Base-by-base conservation (phyloP, 1,140 invertebrate species). In the Aphidius ervi region DNA sequence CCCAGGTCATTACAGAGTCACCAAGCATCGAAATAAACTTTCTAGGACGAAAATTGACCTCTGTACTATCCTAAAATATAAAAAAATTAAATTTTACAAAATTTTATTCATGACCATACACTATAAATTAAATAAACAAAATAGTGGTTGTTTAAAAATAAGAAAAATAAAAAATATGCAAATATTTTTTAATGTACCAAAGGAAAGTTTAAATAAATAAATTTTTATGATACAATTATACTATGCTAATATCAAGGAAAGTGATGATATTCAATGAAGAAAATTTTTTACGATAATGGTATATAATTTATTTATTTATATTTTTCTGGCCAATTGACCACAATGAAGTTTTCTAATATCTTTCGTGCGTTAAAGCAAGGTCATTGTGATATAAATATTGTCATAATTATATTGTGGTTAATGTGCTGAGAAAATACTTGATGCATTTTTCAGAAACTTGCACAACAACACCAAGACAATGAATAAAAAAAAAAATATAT, bases 1-100 rank as follows among this genome's bases (percentile, higher is more conserved):
- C 60, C 60, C 60, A 62, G 55, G 60, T 62, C 60, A 57, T 57
- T 62, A 50, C 46, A 49, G 55, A 31, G n/a, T 57, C 39, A 54
- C 16, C 31, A 9, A 37, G 31, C 5, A 37, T 41, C 23, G 31
- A 57, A 9, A 52, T 56, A 40, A 16, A 23, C 6, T 57, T 61
- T 57, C 41, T 56, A 49, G 47, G 59, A 56, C 39, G 48, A 20
- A 1, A 59, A 53, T 46, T 55, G 43, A 47, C 43, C 31, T 45
- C 40, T 50, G 47, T 31, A 31, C 23, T 31, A 31, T 31, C 23
- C 23, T 31, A 31, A 31, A 31, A 31, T 31, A 31, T 31, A 31
- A 3, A 31, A 31, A 16, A 16, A 16, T 16, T 16, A 16, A 16
- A 16, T 16, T 16, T 45, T 45, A 9, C 45, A 46, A 46, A 9